Evolutionary conservation across 2,113 vertebrate species (phyloP), one percentile per base, ranked within the genome.

Genomic region (Phainopepla nitens): DNA sequence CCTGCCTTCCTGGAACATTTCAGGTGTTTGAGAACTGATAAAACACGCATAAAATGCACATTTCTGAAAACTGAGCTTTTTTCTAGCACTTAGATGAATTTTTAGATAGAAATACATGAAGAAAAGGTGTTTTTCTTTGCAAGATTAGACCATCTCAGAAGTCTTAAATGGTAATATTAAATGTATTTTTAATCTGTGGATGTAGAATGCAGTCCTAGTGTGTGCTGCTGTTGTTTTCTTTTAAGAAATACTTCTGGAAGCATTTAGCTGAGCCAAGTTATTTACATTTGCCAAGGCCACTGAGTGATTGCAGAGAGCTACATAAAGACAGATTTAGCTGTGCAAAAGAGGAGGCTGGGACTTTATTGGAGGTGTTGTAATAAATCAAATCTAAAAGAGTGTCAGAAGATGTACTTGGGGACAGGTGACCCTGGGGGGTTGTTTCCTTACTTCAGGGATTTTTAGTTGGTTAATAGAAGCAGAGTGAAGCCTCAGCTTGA

Each of bases 281-380:
- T 57, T 95, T 88, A 50, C 53, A 75, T 89, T 91, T 92, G n/a
- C 64, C 51, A 78, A 93, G 90, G 85, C 90, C 66, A 54, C 57
- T 64, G 86, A 88, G 49, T 81, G 87, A 57, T 41, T 72, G 33
- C 35, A 29, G 75, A 56, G 56, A 69, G 27, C 29, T 80, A 6
- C 9, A 9, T 20, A 23, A 73, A 84, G 76, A n/a, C 36, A 89
- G 86, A 14, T 56, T 88, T 61, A 76, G 71, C 81, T 90, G 60
- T 64, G 60, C 71, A 75, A 78, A 71, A 83, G 64, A 41, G 68
- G 19, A 78, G 88, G 42, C 44, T 90, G 76, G 78, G 56, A 79
- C 42, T 82, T 76, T 3, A 73, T 53, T 57, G 58, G 41, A 49
- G n/a, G 21, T 41, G n/a, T 60, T 68, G 66, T 23, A 82, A 84